Percentiles rank a stretch among this genome's conserved stretches.
Evolutionary conservation across 2,797 vertebrate genomes (phyloP).

Genomic region (Lagodon rhomboides): DNA sequence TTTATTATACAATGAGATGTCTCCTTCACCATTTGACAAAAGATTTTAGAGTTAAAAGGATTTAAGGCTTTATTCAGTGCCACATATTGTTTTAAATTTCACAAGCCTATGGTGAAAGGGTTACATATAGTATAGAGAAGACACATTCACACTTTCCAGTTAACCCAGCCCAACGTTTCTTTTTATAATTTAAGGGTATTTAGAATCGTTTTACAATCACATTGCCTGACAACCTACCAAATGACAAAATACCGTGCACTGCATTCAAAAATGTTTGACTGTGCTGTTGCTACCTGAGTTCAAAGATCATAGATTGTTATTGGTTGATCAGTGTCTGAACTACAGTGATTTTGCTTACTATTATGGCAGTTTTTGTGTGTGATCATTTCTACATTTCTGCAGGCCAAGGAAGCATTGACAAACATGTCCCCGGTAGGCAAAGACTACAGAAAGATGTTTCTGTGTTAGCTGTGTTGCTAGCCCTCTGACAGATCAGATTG

Average conservation of each 20-base stretch:
- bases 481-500: conserved; percentile 57
- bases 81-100: too few relatives aligned
- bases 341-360: conserved; percentile 39
- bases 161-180: neutral
- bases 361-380: conserved; percentile 29
- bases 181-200: neutral
- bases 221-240: neutral
- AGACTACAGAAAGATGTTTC: conserved; percentile 52
- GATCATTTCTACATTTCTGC: conserved; percentile 42
- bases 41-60: too few relatives aligned
- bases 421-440: conserved; percentile 35
- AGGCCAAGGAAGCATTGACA: conserved; percentile 30
- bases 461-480: conserved; percentile 46
- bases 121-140: neutral
- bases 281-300: neutral
- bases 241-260: neutral
- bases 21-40: too few relatives aligned
- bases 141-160: neutral
- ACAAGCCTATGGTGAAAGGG: too few relatives aligned
- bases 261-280: conserved; percentile 2
- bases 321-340: conserved; percentile 9
- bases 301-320: neutral
- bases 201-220: neutral
- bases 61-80: too few relatives aligned
- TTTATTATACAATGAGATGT: too few relatives aligned